phyloP scores from a whole-genome alignment of 92 coral and sea anemone species.

The Epizoanthus scotinus region DNA sequence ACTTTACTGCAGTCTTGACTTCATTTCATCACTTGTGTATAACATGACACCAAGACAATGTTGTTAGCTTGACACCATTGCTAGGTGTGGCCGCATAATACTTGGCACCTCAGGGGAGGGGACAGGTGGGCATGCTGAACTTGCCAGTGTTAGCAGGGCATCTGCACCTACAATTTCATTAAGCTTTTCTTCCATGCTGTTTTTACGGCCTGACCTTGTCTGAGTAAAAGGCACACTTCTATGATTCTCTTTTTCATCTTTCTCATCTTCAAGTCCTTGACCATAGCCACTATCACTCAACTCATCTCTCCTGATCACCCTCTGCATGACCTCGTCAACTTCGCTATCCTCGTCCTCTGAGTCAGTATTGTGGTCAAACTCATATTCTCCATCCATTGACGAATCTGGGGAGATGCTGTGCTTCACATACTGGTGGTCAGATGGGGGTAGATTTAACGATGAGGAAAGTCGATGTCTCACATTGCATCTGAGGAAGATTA shows the following conservation, averaged over 20 bases:
- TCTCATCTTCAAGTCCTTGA: slow-evolving; percentile 75
- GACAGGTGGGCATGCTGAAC: slow-evolving; percentile 77
- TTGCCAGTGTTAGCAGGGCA: slow-evolving; percentile 90
- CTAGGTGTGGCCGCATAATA: slow-evolving; percentile 25
- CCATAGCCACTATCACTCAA: slow-evolving; percentile 97
- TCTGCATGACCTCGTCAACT: slow-evolving; percentile 87
- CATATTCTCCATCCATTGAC: slow-evolving; percentile 95
- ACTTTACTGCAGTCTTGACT: not conserved
- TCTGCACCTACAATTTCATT: slow-evolving; percentile 96
- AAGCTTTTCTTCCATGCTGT: slow-evolving; percentile 71
- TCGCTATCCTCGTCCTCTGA: slow-evolving; percentile 91
- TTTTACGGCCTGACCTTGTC: slow-evolving; percentile 50
- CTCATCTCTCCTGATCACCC: slow-evolving; percentile 79
- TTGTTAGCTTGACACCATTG: slow-evolving; percentile 39
- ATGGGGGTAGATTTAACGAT: slow-evolving; percentile 59
- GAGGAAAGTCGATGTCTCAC: slow-evolving; percentile 60
- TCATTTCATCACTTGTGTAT: not conserved
- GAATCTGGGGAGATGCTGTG: slow-evolving; percentile 86
- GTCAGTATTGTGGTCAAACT: slow-evolving; percentile 92
- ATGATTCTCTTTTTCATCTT: slow-evolving; percentile 52
- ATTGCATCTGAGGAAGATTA: not conserved
- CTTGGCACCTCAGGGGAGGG: slow-evolving; percentile 44
- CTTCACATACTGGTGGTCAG: slow-evolving; percentile 56
- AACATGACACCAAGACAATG: not conserved
- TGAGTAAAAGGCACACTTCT: slow-evolving; percentile 25